Evolutionary conservation across 1,140 invertebrate genomes (phyloP), one percentile per base, ranked within the genome.

Genomic region (Neodiprion virginianus): DNA sequence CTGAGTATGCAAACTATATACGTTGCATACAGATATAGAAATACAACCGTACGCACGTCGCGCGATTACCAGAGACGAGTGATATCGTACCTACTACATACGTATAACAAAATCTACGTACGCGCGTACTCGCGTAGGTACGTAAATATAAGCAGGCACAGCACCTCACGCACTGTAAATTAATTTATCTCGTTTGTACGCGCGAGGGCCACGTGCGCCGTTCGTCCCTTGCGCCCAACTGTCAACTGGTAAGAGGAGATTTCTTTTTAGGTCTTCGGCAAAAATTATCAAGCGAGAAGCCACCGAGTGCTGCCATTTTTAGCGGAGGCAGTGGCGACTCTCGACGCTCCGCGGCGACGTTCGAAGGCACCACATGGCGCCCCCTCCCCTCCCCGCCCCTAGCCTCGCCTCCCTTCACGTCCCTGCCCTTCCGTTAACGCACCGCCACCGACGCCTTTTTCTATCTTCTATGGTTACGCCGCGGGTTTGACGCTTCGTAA

Each of bases 231-330:
- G 72, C 78, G 75, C 75, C 68, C 72, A 76, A 83, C 79, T 85
- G 89, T 89, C 89, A 89, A 89, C 88, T 90, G 83, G 53, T 61
- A 61, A 40, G 28, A 40, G 28, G 28, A 40, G 85, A 86, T 88
- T 88, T 89, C 86, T 89, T 89, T 83, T 88, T 89, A 74, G 88
- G 84, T 77, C 87, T 83, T 77, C 85, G 85, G 80, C 84, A 86
- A 81, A 85, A 87, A 87, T 88, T 83, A 86, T 87, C 84, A 80
- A 85, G 85, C 80, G 84, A 82, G 79, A 82, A 84, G 75, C 83
- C 76, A 75, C 81, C 79, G 76, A 79, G 74, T 75, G 86, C 82
- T 86, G 89, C 88, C 89, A 90, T 90, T 89, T 88, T 88, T 88
- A 88, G 81, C 81, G 81, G 79, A 81, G 80, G 80, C 82, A 75